Percentiles rank a stretch among this genome's conserved stretches.
Conservation (phyloP, 2,113 vertebrate species). For the Anguilla rostrata region DNA sequence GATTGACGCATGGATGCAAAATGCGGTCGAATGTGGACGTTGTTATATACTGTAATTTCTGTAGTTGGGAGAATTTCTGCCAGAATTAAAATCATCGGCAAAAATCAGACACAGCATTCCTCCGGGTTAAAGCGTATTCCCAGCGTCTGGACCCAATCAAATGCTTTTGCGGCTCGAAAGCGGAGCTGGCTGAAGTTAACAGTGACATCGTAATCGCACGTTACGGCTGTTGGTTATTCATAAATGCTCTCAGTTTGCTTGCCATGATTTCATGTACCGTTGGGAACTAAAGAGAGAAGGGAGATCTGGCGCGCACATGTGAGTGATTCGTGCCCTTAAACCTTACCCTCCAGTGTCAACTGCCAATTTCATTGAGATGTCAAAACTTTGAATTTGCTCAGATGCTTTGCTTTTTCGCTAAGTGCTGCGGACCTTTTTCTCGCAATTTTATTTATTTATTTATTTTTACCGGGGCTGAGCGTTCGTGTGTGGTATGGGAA, state of each 20-base stretch:
- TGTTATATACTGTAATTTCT: not conserved
- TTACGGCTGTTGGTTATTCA: conserved; percentile 4
- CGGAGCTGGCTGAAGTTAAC: not conserved
- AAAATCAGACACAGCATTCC: not conserved
- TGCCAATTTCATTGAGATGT: not conserved
- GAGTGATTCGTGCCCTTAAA: not conserved
- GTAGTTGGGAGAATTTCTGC: not conserved
- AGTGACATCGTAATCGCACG: not conserved
- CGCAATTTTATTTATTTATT: too few species aligned
- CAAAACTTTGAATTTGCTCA: not conserved
- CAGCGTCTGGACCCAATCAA: not conserved
- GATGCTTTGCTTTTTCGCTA: not conserved
- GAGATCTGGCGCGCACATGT: not conserved
- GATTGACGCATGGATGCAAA: not conserved
- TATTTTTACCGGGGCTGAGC: not conserved
- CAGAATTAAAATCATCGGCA: not conserved
- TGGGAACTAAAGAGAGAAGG: not conserved
- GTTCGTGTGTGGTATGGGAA: not conserved
- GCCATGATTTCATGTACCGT: not conserved
- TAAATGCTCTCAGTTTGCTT: not conserved
- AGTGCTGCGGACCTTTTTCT: not conserved
- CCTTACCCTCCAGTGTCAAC: not conserved
- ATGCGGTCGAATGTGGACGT: not conserved
- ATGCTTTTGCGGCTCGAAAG: not conserved
- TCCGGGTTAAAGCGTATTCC: not conserved